These are phyloP conservation scores for Nymphicus hollandicus DNA, from an alignment of 2,113 vertebrate species.

Conservation along the genomic window DNA sequence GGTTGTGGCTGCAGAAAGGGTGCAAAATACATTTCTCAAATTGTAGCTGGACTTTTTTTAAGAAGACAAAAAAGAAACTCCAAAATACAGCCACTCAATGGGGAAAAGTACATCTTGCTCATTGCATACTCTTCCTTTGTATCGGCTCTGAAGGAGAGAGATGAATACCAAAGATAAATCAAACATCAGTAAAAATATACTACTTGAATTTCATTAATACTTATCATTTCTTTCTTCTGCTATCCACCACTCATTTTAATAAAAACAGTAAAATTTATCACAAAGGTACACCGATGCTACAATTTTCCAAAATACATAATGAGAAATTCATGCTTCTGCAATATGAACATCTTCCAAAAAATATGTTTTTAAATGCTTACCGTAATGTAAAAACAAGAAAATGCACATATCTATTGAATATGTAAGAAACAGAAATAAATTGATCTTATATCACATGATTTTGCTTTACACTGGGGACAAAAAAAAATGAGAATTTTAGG, in stretches of 20 bases:
- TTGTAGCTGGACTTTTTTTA: neutral
- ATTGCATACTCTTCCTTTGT: neutral
- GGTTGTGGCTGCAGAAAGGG: conserved; percentile 21
- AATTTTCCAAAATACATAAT: neutral
- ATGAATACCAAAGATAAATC: neutral
- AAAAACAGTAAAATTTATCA: neutral
- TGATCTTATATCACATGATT: neutral
- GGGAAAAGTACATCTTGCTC: neutral
- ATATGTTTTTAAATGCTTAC: neutral
- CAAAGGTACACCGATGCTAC: neutral
- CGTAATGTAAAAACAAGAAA: neutral
- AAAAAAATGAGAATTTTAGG: neutral
- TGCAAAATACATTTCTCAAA: conserved; percentile 35
- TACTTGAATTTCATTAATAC: neutral
- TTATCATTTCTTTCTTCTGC: neutral
- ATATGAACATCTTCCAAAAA: neutral
- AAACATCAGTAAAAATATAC: neutral
- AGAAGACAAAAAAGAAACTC: neutral
- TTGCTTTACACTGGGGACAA: neutral
- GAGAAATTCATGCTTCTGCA: neutral
- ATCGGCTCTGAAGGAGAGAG: neutral
- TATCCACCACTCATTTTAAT: neutral
- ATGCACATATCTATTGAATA: neutral
- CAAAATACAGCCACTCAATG: neutral
- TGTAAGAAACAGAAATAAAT: conserved; percentile 3